Evolutionary conservation across 2,113 vertebrate genomes (phyloP).

Genomic region (Lepidothrix coronata): DNA sequence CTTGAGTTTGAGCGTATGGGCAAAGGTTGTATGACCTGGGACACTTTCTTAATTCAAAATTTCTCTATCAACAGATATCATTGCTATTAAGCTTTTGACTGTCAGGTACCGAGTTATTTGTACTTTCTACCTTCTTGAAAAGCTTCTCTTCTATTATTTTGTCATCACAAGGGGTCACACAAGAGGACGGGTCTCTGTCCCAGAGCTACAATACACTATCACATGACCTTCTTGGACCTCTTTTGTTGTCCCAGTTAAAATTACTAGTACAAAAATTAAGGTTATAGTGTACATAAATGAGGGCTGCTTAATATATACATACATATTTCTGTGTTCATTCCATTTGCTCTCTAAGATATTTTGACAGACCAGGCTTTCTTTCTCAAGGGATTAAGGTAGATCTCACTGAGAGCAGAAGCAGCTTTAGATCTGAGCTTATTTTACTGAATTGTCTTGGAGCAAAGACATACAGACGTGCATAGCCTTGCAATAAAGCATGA

Average conservation of each 20-base stretch:
- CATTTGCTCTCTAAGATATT: background rate
- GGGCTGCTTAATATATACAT: background rate
- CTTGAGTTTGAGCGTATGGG: fast-evolving
- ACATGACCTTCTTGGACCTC: background rate
- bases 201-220: background rate
- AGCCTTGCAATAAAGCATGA: background rate
- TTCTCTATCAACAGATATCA: background rate
- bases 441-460: background rate
- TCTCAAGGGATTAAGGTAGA: background rate
- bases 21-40: background rate
- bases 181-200: background rate
- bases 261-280: background rate
- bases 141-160: background rate
- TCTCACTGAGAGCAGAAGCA: background rate
- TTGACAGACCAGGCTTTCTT: background rate
- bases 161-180: background rate
- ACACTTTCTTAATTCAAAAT: background rate
- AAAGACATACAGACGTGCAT: background rate
- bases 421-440: background rate
- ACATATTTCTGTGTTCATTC: background rate
- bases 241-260: background rate
- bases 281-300: background rate
- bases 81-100: background rate
- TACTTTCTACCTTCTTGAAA: background rate
- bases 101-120: background rate